Base-by-base conservation (phyloP, 2,113 vertebrate genomes). In the Bothrops jararaca region DNA sequence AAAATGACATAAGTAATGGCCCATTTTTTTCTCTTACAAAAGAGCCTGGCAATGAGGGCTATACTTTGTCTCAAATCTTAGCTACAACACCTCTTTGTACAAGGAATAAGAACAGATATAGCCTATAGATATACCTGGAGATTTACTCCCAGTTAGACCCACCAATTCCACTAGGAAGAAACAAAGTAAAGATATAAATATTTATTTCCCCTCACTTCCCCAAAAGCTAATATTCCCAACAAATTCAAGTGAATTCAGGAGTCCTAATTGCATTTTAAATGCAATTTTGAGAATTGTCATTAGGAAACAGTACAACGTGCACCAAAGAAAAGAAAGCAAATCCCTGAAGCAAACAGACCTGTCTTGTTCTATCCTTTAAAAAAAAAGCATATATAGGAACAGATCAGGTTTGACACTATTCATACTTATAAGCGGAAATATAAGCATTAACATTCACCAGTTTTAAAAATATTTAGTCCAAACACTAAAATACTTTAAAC, bases 31-130 rank as follows among this genome's bases (percentile, higher is more conserved):
- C 85, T 94, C 12, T 96, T 92, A 92, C 74, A 80, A 96, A 96
- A 95, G 91, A 94, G 94, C 93, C 96, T 80, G 93, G 96, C 93
- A 95, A 95, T 95, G 93, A 93, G 96, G 91, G 92, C 96, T 95
- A 90, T 91, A 91, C 88, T 94, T 95, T 94, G 22, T 86, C 85
- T 90, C 86, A 80, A 34, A 91, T 93, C 89, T 92, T 88, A 93
- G 85, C 91, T 94, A 92, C 90, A 90, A 91, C 94, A 58, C 22
- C 23, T 88, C 23, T 60, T 26, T 0, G 1, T 64, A 56, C 42
- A 57, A 23, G 54, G 48, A 86, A 74, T 13, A 54, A 29, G 42
- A 0, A 1, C 4, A 53, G 9, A 53, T 15, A 18, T 23, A 23
- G 2, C 53, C 24, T 18, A 26, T 52, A 15, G 18, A 18, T 91